Evolutionary conservation across 2,888 invertebrate genomes (phyloP).

Genomic region (Amiota minor): DNA sequence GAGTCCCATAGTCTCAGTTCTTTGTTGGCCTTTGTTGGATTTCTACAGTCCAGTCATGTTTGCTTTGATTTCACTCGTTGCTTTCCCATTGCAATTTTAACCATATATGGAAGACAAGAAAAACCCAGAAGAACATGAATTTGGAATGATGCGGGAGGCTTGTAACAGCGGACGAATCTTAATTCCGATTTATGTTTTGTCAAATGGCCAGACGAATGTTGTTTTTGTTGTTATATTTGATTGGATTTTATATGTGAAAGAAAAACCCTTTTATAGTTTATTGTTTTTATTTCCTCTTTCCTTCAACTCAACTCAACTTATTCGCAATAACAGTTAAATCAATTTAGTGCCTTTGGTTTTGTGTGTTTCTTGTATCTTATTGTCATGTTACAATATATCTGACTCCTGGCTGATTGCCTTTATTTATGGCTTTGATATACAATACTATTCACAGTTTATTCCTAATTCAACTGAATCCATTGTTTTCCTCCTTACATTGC

Average conservation of each 20-base stretch:
- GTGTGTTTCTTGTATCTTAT: not conserved
- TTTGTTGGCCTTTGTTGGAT: slow-evolving; percentile 54
- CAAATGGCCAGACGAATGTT: slow-evolving; percentile 23
- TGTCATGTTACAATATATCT: not conserved
- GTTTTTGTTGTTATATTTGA: not conserved
- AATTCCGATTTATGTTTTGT: slow-evolving; percentile 29
- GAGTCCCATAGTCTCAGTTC: slow-evolving; percentile 1
- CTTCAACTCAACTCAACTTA: not conserved
- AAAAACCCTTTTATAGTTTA: not conserved
- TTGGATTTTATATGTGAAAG: slow-evolving; percentile 14
- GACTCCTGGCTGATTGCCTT: not conserved
- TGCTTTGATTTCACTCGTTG: slow-evolving; percentile 20
- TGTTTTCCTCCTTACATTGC: slow-evolving; percentile 11
- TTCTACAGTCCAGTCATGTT: slow-evolving; percentile 51
- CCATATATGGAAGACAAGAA: slow-evolving; percentile 53
- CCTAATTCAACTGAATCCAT: not conserved
- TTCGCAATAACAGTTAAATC: slow-evolving; percentile 26
- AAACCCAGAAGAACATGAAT: not conserved
- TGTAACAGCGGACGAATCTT: slow-evolving; percentile 17
- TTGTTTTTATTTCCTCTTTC: slow-evolving; percentile 3
- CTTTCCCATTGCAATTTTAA: slow-evolving; percentile 52
- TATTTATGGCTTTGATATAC: slow-evolving; percentile 13
- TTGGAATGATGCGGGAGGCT: not conserved
- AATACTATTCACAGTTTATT: too few species aligned
- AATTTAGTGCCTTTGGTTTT: not conserved